Conservation (phyloP, 2,113 vertebrate genomes). For the Lutjanus erythropterus region DNA sequence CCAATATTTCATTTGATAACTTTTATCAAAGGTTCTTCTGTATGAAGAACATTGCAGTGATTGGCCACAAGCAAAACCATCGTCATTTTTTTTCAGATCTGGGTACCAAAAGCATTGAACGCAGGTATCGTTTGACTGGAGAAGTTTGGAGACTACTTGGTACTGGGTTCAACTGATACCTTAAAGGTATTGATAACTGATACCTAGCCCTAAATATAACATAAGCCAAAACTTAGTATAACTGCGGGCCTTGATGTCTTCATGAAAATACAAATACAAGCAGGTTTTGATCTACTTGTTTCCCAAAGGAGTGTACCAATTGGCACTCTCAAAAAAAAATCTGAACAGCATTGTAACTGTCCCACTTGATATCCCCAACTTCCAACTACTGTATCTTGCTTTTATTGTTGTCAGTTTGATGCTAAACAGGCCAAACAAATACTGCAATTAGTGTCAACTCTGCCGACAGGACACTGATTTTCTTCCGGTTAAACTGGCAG, state of each 20-base stretch:
- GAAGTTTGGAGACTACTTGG: no score
- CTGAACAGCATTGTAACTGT: not conserved
- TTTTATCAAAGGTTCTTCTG: no score
- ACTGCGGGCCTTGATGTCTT: not conserved
- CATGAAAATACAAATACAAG: slow-evolving; percentile 5
- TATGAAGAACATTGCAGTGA: no score
- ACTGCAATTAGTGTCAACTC: not conserved
- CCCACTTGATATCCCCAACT: not conserved
- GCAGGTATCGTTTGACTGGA: no score
- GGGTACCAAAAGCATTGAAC: no score
- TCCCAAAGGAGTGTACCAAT: not conserved
- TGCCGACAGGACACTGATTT: slow-evolving; percentile 5
- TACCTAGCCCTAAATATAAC: no score
- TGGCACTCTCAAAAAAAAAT: not conserved
- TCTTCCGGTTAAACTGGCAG: slow-evolving; percentile 47
- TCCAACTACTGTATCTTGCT: slow-evolving; percentile 14
- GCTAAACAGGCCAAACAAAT: slow-evolving; percentile 12
- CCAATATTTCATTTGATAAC: no score
- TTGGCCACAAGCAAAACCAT: no score
- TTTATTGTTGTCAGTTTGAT: slow-evolving; percentile 31
- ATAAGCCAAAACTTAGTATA: not conserved
- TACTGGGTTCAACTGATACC: no score
- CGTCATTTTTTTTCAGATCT: no score
- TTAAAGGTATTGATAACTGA: no score
- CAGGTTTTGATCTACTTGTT: slow-evolving; percentile 16